Base-by-base conservation (phyloP, 1,140 invertebrate species). In the Bombus balteatus region DNA sequence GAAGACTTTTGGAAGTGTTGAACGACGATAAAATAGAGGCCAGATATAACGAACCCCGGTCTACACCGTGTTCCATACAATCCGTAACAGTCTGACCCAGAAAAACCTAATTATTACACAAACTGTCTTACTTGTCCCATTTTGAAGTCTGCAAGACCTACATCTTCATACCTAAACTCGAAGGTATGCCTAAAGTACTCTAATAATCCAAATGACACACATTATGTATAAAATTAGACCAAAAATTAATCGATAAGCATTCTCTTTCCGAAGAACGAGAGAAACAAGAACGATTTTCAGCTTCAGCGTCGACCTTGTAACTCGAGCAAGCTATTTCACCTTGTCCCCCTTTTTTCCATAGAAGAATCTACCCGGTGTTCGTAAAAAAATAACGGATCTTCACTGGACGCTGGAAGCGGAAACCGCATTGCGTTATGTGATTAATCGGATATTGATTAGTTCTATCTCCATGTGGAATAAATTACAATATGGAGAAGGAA, bases 301-400 rank as follows among this genome's bases (percentile, higher is more conserved):
- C 65, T 82, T 86, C 39, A 66, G 68, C 43, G 65, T 53, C 41
- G 70, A 77, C 83, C 83, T 80, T 85, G 59, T 37, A 25, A 34
- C 76, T 79, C 25, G 43, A 53, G 47, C 79, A 41, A 47, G 25
- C 57, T 68, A 77, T 78, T 75, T 89, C 73, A 85, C 87, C 83
- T 88, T 88, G 88, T 76, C 43, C 73, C 57, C 22, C 76, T 88
- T 88, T 68, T 68, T 28, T 34, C 39, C 43, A 41, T 43, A 70
- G 37, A 72, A n/a, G 66, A 78, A 71, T 72, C 68, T 71, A 77
- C 25, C 18, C 39, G 34, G 34, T 34, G 62, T 6, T 18, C 6
- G 32, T 12, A 32, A 75, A 70, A 39, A 71, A 73, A 43, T 57
- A 41, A 25, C 22, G 25, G 15, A 59, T 41, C 28, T 76, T 9